phyloP scores from a whole-genome alignment of 2,113 vertebrate species.

The Gavia stellata region DNA sequence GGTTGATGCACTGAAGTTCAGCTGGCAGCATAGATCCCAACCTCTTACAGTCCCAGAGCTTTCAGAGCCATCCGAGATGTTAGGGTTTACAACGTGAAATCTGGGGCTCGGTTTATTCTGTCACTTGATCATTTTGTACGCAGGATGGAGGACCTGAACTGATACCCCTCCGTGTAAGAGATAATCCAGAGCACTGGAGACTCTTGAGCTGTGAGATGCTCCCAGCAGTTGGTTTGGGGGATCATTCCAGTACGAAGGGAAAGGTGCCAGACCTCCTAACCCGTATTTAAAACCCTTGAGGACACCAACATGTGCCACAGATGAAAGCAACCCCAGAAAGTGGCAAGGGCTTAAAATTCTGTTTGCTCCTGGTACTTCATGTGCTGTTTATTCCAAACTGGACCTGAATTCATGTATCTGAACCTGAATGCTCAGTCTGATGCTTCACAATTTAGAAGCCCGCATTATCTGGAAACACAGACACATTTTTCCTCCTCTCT shows the following conservation, averaged over 20 bases:
- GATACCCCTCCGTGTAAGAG: not conserved
- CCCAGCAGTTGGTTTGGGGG: not conserved
- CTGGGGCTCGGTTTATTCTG: not conserved
- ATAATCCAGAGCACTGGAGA: not conserved
- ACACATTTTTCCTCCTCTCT: not conserved
- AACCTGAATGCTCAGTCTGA: not conserved
- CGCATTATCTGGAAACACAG: not conserved
- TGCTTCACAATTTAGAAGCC: not conserved
- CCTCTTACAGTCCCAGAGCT: not conserved
- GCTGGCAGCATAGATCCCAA: not conserved
- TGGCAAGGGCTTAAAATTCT: not conserved
- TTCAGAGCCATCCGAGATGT: rapidly evolving
- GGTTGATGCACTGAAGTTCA: not conserved
- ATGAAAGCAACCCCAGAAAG: not conserved
- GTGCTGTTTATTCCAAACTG: not conserved
- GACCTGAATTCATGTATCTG: not conserved
- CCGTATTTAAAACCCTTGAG: not conserved
- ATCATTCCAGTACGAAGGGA: not conserved
- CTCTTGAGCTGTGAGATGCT: not conserved
- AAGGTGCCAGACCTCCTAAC: not conserved
- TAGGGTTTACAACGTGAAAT: rapidly evolving
- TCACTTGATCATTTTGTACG: not conserved
- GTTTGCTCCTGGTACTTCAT: not conserved
- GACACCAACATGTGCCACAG: not conserved
- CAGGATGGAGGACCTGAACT: not conserved